Conservation (phyloP, 1,140 invertebrate species). For the Aricia agestis region DNA sequence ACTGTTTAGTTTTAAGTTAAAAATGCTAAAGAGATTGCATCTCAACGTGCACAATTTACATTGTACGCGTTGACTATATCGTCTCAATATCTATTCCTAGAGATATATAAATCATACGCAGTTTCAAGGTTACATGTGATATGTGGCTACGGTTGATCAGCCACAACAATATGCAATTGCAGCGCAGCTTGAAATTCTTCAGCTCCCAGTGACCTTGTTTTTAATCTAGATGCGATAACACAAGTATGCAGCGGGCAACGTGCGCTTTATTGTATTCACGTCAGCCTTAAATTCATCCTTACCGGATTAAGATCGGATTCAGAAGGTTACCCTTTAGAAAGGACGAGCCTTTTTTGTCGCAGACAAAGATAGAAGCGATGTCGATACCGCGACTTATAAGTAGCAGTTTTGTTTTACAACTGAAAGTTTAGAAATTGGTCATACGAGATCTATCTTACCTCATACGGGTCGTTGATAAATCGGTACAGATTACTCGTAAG, state of each 20-base stretch:
- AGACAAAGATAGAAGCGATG: slow-evolving; percentile 3
- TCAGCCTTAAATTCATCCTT: slow-evolving; percentile 10
- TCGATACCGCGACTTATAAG: neutral
- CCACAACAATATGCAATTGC: slow-evolving; percentile 22
- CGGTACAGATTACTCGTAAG: neutral
- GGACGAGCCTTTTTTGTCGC: slow-evolving; percentile 8
- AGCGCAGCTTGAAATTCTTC: slow-evolving; percentile 25
- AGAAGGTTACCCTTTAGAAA: slow-evolving; percentile 7
- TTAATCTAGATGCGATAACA: slow-evolving; percentile 49
- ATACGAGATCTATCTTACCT: neutral
- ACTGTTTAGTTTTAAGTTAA: no score
- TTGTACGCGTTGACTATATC: no score
- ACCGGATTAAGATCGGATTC: slow-evolving; percentile 1
- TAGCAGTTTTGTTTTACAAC: slow-evolving; percentile 5
- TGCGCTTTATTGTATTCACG: slow-evolving; percentile 23
- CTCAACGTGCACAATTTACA: no score
- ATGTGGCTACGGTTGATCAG: slow-evolving; percentile 13
- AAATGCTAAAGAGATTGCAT: no score
- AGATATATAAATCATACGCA: neutral
- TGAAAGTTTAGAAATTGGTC: slow-evolving; percentile 5
- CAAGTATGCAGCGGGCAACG: slow-evolving; percentile 37
- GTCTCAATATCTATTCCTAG: neutral
- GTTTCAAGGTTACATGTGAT: slow-evolving; percentile 12
- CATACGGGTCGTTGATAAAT: slow-evolving; percentile 9
- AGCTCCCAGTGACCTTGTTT: slow-evolving; percentile 46